These are phyloP conservation scores for Eurois occulta DNA, from an alignment of 2,888 invertebrate species.

Conservation along the genomic window DNA sequence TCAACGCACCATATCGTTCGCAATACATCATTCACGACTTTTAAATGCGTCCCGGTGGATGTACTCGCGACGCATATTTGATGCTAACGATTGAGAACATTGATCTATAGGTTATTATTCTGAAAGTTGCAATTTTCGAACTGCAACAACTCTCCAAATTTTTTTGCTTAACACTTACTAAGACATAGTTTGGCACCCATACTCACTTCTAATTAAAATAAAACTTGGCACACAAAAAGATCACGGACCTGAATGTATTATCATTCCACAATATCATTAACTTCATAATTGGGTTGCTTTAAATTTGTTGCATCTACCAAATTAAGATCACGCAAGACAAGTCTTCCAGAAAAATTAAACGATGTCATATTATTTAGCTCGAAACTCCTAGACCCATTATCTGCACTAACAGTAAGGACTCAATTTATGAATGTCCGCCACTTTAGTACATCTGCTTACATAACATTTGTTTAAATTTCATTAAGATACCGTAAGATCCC, in stretches of 20 bases:
- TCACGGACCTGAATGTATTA: not conserved
- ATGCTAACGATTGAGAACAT: not conserved
- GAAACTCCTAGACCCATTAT: conserved; percentile 37
- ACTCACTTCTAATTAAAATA: not conserved
- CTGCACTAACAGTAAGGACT: conserved; percentile 31
- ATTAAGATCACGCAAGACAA: conserved; percentile 27
- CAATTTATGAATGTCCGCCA: conserved; percentile 18
- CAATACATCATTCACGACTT: conserved; percentile 70
- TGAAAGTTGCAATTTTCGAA: not conserved
- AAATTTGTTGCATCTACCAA: conserved; percentile 11
- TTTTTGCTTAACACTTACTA: not conserved
- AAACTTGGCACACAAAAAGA: not conserved
- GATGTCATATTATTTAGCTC: conserved; percentile 46
- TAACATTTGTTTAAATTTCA: conserved; percentile 13
- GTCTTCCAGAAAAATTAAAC: conserved; percentile 35
- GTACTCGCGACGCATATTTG: conserved; percentile 11
- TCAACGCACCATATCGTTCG: conserved; percentile 72
- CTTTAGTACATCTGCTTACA: conserved; percentile 16
- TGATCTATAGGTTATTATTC: not conserved
- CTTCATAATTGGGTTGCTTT: not conserved
- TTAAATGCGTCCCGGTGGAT: conserved; percentile 59
- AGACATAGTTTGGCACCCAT: too few species aligned
- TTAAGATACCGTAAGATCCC: too few species aligned
- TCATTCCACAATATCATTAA: not conserved
- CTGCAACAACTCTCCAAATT: not conserved